Base-by-base conservation (phyloP, 1,140 invertebrate genomes). In the Cardiocondyla obscurior region DNA sequence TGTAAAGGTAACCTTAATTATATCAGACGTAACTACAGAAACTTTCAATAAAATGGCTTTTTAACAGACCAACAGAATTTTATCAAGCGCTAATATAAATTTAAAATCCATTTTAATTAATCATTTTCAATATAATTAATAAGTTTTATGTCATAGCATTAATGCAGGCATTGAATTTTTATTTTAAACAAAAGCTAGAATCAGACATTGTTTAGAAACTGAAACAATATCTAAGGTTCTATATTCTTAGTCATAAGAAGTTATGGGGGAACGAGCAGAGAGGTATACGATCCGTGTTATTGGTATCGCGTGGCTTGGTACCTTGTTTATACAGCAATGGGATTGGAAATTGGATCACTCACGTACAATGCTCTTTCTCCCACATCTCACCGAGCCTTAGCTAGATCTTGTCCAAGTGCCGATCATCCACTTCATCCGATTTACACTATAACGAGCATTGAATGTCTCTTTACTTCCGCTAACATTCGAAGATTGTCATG, bases 291-390 rank as follows among this genome's bases (percentile, higher is more conserved):
- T 79, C 81, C 42, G 49, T 74, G 67, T 82, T 87, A 87, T 86
- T 87, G 85, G 74, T 58, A 55, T 82, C 72, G 73, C 36, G 81
- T 73, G 74, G 39, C 67, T 81, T 74, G 67, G 46, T 53, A 53
- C 57, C 72, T 82, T 77, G 84, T 86, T 85, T 77, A 58, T 46
- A 33, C 73, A 53, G 67, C 83, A 76, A 85, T 85, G 81, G 70
- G 69, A 86, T 76, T 84, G 67, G 84, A 81, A 88, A 89, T 89
- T 85, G 81, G 82, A 84, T 87, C 81, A 76, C 49, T 65, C 30
- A 42, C 28, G 55, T 44, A 46, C 44, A 53, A 73, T 55, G 79
- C 57, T 65, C 67, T 62, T 60, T 73, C 33, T 67, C 65, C 62
- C 36, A 22, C 57, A 16, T 70, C 53, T n/a, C 55, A 14, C 28